phyloP scores from a whole-genome alignment of 2,888 invertebrate genomes.

The Carpatolechia fugitivella region DNA sequence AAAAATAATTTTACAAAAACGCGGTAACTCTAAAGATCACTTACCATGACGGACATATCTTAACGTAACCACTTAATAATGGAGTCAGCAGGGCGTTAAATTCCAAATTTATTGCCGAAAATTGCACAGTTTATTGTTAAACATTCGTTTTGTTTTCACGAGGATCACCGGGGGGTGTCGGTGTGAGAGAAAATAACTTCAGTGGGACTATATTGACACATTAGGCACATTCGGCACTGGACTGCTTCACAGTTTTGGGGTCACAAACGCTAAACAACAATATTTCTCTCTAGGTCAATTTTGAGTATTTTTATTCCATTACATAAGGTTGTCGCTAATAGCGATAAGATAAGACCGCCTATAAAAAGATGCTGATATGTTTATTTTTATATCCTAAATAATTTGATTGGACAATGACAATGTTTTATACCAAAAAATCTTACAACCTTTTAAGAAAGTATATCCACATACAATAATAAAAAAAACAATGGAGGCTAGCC shows the following conservation, averaged over 20 bases:
- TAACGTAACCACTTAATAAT: conserved; percentile 50
- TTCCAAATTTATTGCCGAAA: conserved; percentile 54
- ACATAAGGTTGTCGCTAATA: too few species aligned
- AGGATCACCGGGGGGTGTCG: conserved; percentile 51
- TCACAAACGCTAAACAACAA: too few species aligned
- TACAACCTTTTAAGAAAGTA: neutral
- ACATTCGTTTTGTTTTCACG: conserved; percentile 55
- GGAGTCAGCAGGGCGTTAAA: conserved; percentile 48
- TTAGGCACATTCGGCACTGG: too few species aligned
- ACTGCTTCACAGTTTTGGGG: too few species aligned
- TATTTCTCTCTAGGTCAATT: too few species aligned
- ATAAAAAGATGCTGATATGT: too few species aligned
- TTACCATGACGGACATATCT: conserved; percentile 37
- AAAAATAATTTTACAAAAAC: conserved; percentile 18
- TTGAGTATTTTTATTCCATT: too few species aligned
- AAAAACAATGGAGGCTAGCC: neutral
- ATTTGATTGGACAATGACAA: too few species aligned
- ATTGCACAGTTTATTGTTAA: conserved; percentile 58
- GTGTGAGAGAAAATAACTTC: neutral
- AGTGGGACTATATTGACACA: neutral
- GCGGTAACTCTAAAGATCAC: conserved; percentile 21
- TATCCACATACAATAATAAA: neutral
- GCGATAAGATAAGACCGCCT: too few species aligned
- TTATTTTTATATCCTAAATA: too few species aligned
- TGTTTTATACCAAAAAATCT: too few species aligned